A percentile compares a stretch with the other conserved stretches of the same genome.
Conservation (phyloP, 2,888 invertebrate species). For the Fragum whitleyi region DNA sequence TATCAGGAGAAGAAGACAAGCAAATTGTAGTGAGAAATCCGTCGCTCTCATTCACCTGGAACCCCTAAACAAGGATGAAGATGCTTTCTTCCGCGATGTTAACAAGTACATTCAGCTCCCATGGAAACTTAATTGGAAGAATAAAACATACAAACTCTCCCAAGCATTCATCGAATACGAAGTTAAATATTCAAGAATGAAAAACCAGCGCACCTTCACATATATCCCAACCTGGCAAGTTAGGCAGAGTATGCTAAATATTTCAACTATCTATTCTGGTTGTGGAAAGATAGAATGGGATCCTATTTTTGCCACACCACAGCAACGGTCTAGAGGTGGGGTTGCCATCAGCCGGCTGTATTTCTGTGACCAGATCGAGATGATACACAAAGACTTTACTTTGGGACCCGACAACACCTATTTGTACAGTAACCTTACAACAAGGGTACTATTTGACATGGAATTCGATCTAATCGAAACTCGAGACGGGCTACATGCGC, state of each 20-base stretch:
- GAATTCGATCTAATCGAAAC: background rate
- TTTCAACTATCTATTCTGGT: background rate
- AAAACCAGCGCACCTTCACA: background rate
- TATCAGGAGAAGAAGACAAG: background rate
- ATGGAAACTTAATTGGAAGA: background rate
- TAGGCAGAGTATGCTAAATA: background rate
- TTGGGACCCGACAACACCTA: background rate
- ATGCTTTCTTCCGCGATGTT: background rate
- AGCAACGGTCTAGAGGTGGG: too few relatives aligned
- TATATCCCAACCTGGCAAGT: background rate
- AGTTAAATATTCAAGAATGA: background rate
- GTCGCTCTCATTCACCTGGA: background rate
- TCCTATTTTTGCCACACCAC: too few relatives aligned
- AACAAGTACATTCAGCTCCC: background rate
- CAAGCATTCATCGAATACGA: background rate
- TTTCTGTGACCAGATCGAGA: background rate
- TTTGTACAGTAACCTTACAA: background rate
- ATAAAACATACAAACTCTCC: background rate
- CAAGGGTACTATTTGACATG: background rate
- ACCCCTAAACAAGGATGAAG: background rate
- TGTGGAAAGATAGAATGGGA: background rate
- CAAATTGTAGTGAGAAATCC: background rate
- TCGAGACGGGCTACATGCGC: background rate
- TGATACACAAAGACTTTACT: background rate
- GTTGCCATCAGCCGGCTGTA: background rate